Percentiles rank a stretch among this genome's conserved stretches.
phyloP scores from a whole-genome alignment of 1,140 invertebrate species.

The Wasmannia auropunctata region DNA sequence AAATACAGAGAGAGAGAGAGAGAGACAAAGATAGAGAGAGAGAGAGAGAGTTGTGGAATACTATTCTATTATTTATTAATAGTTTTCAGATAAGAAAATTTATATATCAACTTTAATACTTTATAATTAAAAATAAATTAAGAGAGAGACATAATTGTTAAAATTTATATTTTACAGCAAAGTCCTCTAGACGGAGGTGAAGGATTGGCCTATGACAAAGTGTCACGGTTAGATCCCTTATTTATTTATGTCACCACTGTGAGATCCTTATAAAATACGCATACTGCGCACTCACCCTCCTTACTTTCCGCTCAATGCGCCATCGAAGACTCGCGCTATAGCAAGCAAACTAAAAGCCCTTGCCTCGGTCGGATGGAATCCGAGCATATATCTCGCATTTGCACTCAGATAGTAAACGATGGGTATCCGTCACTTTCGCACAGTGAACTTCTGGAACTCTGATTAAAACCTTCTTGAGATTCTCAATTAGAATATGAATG shows the following conservation, averaged over 20 bases:
- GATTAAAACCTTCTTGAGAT: neutral
- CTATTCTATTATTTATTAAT: neutral
- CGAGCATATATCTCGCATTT: slow-evolving; percentile 59
- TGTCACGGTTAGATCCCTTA: slow-evolving; percentile 54
- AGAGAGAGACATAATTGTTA: neutral
- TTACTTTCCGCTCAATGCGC: slow-evolving; percentile 51
- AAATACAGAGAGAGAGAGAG: no score
- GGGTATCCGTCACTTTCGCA: slow-evolving; percentile 17
- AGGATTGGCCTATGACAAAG: slow-evolving; percentile 37
- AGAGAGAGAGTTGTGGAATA: neutral
- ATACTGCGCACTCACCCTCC: slow-evolving; percentile 37
- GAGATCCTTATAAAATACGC: slow-evolving; percentile 55
- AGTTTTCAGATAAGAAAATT: neutral
- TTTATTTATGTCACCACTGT: slow-evolving; percentile 49
- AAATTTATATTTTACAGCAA: slow-evolving; percentile 7
- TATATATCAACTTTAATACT: neutral
- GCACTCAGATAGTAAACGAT: slow-evolving; percentile 50
- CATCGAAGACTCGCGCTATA: slow-evolving; percentile 39
- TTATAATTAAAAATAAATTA: neutral
- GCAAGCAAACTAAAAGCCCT: slow-evolving; percentile 47
- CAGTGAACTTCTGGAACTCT: neutral
- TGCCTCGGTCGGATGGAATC: slow-evolving; percentile 29
- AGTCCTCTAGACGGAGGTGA: slow-evolving; percentile 34
- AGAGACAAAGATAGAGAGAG: no score
- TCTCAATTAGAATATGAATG: neutral